phyloP scores from a whole-genome alignment of 2,797 vertebrate species.

The Poeciliopsis infans region DNA sequence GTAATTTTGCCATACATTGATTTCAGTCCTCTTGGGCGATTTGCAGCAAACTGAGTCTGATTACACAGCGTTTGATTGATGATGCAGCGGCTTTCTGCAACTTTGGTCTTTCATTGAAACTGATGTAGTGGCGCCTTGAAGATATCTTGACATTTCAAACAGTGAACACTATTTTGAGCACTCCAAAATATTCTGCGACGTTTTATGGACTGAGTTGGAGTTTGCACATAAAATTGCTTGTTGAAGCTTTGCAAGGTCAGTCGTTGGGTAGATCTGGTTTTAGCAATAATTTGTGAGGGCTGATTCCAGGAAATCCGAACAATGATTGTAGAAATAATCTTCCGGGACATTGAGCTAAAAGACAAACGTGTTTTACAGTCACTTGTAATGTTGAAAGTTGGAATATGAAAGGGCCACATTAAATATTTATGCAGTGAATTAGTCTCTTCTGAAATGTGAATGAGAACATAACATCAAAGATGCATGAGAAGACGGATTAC shows the following conservation, averaged over 20 bases:
- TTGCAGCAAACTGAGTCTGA: constrained; percentile 69
- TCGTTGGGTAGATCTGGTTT: constrained; percentile 42
- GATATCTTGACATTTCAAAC: constrained; percentile 13
- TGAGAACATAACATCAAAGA: constrained; percentile 72
- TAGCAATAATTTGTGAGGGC: constrained; percentile 35
- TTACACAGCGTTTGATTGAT: constrained; percentile 68
- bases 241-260: constrained; percentile 40
- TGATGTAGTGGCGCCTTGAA: constrained; percentile 8
- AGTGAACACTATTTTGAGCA: constrained; percentile 3
- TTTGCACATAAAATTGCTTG: constrained; percentile 27
- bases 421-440: constrained; percentile 78
- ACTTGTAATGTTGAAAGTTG: constrained; percentile 68
- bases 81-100: constrained; percentile 40
- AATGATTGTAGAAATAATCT: constrained; percentile 31
- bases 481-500: constrained; percentile 61
- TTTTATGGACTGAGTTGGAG: constrained; percentile 10
- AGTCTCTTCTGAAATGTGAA: constrained; percentile 72
- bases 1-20: constrained; percentile 75
- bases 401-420: constrained; percentile 65
- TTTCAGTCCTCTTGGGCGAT: constrained; percentile 66
- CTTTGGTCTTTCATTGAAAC: constrained; percentile 28
- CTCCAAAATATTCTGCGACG: constrained; percentile 4
- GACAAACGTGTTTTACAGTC: constrained; percentile 42
- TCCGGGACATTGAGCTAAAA: constrained; percentile 7
- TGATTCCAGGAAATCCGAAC: constrained; percentile 41